Conservation (phyloP, 2,797 vertebrate species). For the Peromyscus attwateri region DNA sequence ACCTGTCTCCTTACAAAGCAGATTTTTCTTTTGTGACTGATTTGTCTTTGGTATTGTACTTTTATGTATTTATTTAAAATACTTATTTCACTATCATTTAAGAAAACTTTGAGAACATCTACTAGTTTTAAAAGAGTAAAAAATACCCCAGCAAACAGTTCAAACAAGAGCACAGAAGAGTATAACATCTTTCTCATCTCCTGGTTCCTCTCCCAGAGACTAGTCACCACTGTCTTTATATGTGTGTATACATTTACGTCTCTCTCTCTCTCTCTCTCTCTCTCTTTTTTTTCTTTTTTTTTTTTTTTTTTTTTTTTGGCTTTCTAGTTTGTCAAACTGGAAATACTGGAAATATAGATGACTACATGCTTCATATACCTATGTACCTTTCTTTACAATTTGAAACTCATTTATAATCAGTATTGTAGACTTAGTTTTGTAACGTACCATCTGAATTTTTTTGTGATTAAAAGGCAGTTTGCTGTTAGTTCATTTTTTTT, state of each 20-base stretch:
- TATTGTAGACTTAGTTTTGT: neutral
- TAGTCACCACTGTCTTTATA: neutral
- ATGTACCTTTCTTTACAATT: constrained; percentile 50
- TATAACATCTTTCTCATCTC: constrained; percentile 30
- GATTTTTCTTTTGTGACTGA: constrained; percentile 35
- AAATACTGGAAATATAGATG: neutral
- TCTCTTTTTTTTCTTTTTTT: neutral
- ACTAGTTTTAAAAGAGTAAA: constrained; percentile 32
- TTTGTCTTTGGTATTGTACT: constrained; percentile 43
- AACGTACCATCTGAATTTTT: neutral
- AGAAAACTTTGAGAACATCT: constrained; percentile 29
- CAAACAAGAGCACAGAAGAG: neutral
- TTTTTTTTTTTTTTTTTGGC: neutral
- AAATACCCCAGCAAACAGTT: constrained; percentile 35
- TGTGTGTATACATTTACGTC: neutral
- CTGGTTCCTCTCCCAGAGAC: constrained; percentile 28
- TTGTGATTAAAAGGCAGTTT: constrained; percentile 46
- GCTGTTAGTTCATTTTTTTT: neutral
- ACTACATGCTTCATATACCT: neutral
- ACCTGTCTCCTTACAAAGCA: constrained; percentile 13
- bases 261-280: too few relatives aligned
- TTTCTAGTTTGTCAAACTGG: neutral
- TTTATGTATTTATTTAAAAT: constrained; percentile 37
- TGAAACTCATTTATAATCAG: constrained; percentile 22
- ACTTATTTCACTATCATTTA: constrained; percentile 11